phyloP scores from a whole-genome alignment of 92 coral and sea anemone genomes.

The Epizoanthus ramosus region DNA sequence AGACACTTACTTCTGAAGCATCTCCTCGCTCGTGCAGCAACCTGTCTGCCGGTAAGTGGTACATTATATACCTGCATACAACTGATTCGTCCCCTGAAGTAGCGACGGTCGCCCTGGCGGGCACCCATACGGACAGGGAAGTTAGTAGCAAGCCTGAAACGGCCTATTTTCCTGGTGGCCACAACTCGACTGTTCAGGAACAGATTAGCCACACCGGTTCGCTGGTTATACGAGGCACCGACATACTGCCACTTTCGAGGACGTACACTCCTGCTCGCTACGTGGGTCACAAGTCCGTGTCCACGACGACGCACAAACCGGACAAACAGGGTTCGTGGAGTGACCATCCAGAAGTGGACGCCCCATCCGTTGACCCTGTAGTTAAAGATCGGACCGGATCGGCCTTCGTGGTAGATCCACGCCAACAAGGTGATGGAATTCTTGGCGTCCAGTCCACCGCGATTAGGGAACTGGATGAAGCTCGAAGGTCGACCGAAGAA shows the following conservation, averaged over 20 bases:
- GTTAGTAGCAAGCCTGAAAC: constrained; percentile 27
- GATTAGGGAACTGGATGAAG: constrained; percentile 70
- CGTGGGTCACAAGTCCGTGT: constrained; percentile 15
- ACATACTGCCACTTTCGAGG: constrained; percentile 15
- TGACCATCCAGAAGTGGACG: constrained; percentile 70
- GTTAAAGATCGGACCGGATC: constrained; percentile 80
- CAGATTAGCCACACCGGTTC: constrained; percentile 20
- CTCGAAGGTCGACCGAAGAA: constrained; percentile 68
- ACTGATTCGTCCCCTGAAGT: constrained; percentile 36
- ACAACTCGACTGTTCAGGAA: constrained; percentile 8
- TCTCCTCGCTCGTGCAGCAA: constrained; percentile 26
- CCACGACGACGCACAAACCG: constrained; percentile 65
- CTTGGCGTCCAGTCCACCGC: constrained; percentile 65
- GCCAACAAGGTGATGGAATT: constrained; percentile 77
- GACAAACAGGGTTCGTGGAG: constrained; percentile 51
- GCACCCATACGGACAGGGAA: constrained; percentile 47
- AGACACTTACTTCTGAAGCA: constrained; percentile 22
- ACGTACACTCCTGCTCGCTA: background rate
- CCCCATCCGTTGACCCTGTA: constrained; percentile 69
- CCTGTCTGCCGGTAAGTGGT: background rate
- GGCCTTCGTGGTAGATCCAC: constrained; percentile 72
- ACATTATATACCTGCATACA: constrained; percentile 26
- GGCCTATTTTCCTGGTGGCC: constrained; percentile 7
- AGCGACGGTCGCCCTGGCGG: constrained; percentile 10
- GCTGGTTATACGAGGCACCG: constrained; percentile 11